Base-by-base conservation (phyloP, 2,797 vertebrate genomes). In the Rhinichthys osculus region DNA sequence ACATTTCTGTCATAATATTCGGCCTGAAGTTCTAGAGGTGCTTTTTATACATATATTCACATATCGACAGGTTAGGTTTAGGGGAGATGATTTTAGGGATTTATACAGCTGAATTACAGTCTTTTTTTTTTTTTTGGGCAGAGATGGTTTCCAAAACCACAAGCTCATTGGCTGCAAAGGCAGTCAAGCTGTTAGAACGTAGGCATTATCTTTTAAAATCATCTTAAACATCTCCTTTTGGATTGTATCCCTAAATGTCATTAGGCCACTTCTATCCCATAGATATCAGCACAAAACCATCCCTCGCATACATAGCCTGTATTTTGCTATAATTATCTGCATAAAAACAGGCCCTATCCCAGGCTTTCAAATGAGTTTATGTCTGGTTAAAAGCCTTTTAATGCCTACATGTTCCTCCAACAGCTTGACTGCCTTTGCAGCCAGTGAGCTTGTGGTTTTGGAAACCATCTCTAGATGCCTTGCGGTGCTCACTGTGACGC, bases 401-500 rank as follows among this genome's bases (percentile, higher is more conserved):
- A 84, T 84, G 57, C 35, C 50, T 64, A 77, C 38, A 52, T 73
- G 67, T 79, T 87, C 33, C 23, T n/a, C 35, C 52, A 85, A 76
- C 54, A 73, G 80, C 76, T n/a, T 27, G 82, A 35, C 40, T 27
- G 77, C 67, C 35, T 73, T 54, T 89, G 62, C 62, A 84, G 86
- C 86, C 77, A 85, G 70, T 81, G 74, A 76, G 79, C 79, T 82
- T 84, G 82, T 82, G 89, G 87, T 84, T 86, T 83, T 86, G 73
- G 57, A 82, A 87, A 87, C 81, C 83, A 79, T 71, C 54, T 66
- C 38, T 82, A 78, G 80, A 85, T 85, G 79, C 80, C 83, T 85
- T 87, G 77, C 78, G 85, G 87, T 27, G 69, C 47, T 82, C 62
- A 42, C 73, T 70, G 79, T 89, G 87, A 89, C 82, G 82, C 87